Conservation (phyloP, 2,888 invertebrate species). For the Camptogramma bilineatum region DNA sequence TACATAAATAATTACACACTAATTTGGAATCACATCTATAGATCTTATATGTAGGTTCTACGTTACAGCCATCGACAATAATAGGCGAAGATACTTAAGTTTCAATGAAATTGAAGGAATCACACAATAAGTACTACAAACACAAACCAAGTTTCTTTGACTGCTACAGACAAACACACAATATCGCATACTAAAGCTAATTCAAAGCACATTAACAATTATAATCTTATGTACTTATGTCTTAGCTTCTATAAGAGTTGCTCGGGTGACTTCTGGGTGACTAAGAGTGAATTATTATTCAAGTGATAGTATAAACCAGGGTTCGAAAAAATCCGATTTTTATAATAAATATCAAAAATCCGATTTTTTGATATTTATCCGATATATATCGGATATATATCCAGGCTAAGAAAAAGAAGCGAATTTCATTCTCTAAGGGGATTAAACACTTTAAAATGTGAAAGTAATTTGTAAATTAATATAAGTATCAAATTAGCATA, state of each 20-base stretch:
- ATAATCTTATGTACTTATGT: background rate
- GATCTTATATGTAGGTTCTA: background rate
- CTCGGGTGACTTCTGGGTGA: background rate
- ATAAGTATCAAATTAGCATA: too few species aligned
- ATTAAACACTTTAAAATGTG: too few species aligned
- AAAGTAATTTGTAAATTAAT: too few species aligned
- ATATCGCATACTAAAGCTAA: background rate
- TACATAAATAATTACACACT: background rate
- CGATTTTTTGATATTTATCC: too few species aligned
- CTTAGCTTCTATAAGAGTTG: background rate
- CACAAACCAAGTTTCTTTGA: background rate
- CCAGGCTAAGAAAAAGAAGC: too few species aligned
- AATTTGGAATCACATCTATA: background rate
- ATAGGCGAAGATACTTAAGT: background rate
- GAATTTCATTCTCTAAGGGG: too few species aligned
- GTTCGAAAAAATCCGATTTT: too few species aligned
- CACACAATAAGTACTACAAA: background rate
- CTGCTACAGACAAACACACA: background rate
- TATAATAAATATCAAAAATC: too few species aligned
- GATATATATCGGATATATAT: too few species aligned
- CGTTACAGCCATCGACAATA: background rate
- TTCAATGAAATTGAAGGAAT: background rate
- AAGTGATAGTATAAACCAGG: background rate
- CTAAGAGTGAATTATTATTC: background rate
- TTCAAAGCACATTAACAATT: background rate